These are phyloP conservation scores for Rhagium mordax DNA, from an alignment of 2,888 invertebrate genomes.

Conservation along the genomic window DNA sequence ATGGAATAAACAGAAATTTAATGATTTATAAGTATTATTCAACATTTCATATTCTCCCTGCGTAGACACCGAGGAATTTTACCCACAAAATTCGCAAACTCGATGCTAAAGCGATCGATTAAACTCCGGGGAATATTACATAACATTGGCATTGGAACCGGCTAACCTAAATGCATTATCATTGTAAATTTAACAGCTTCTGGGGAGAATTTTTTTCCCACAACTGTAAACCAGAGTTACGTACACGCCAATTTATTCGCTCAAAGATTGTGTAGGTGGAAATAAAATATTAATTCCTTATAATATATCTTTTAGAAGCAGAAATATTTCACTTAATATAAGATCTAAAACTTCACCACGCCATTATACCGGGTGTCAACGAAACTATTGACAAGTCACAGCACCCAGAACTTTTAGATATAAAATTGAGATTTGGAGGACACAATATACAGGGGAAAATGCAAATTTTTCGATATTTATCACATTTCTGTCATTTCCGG, in stretches of 20 bases:
- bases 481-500: too few relatives aligned
- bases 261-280: not conserved
- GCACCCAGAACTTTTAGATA: too few relatives aligned
- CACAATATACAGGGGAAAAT: too few relatives aligned
- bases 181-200: slow-evolving; percentile 19
- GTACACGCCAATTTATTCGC: not conserved
- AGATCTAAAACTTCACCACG: not conserved
- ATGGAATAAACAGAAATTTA: not conserved
- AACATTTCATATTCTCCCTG: not conserved
- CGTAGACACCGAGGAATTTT: not conserved
- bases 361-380: too few relatives aligned
- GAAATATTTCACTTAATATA: not conserved
- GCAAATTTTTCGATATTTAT: too few relatives aligned
- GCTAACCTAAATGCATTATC: slow-evolving; percentile 21
- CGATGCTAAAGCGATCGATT: slow-evolving; percentile 15
- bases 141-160: slow-evolving; percentile 13
- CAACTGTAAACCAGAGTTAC: not conserved
- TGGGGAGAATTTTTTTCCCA: not conserved
- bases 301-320: not conserved
- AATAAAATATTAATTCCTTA: slow-evolving; percentile 2
- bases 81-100: slow-evolving; percentile 6
- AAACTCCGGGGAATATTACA: slow-evolving; percentile 20
- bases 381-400: too few relatives aligned
- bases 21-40: not conserved
- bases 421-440: too few relatives aligned